Conservation (phyloP, 2,888 invertebrate species). For the Trissolcus brochymenae region DNA sequence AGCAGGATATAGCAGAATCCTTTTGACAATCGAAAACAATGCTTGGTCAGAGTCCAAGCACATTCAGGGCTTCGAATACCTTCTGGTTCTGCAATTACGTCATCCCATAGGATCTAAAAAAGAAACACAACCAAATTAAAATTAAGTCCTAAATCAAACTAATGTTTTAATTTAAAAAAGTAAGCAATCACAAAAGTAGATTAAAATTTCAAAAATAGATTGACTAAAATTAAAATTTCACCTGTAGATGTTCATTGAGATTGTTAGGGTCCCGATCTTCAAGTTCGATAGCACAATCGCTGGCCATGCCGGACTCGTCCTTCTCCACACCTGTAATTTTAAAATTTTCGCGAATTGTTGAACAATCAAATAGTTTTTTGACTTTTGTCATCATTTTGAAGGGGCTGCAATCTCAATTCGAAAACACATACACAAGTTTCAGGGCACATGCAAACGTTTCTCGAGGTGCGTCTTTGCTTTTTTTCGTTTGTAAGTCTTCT, state of each 20-base stretch:
- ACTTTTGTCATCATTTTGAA: conserved; percentile 59
- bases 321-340: conserved; percentile 71
- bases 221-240: conserved; percentile 64
- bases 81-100: conserved; percentile 84
- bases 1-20: conserved; percentile 84
- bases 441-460: background rate
- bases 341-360: conserved; percentile 62
- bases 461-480: conserved; percentile 13
- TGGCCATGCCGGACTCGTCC: conserved; percentile 72
- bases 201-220: too few species aligned
- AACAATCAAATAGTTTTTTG: conserved; percentile 60
- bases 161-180: too few species aligned
- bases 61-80: conserved; percentile 84
- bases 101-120: conserved; percentile 80
- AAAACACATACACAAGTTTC: background rate
- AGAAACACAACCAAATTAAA: background rate
- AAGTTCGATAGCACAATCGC: conserved; percentile 78
- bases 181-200: too few species aligned
- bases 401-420: background rate
- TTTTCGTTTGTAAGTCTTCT: conserved; percentile 30
- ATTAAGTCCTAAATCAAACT: background rate
- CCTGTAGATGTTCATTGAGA: conserved; percentile 84
- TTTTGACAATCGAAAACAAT: conserved; percentile 82
- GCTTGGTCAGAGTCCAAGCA: conserved; percentile 82
- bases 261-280: conserved; percentile 85